These are phyloP conservation scores for Phrynocephalus vlangalii DNA, from an alignment of 2,797 vertebrate species.

Conservation along the genomic window DNA sequence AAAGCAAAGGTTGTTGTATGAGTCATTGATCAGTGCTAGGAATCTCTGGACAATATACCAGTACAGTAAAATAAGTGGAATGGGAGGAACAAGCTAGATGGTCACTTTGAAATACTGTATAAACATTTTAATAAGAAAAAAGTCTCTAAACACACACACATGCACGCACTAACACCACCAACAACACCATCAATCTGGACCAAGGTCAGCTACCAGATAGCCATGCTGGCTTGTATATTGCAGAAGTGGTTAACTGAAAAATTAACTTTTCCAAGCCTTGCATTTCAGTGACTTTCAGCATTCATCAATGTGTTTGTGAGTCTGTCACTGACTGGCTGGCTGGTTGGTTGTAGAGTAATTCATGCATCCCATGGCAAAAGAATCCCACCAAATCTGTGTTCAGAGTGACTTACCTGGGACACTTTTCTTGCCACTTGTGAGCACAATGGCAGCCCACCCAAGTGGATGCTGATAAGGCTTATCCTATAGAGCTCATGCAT, in stretches of 20 bases:
- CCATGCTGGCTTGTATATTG: not conserved
- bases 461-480: slow-evolving; percentile 14
- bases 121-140: not conserved
- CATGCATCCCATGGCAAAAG: not conserved
- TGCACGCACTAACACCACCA: too few relatives aligned
- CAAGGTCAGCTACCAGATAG: too few relatives aligned
- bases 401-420: not conserved
- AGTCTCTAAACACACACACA: too few relatives aligned
- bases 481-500: slow-evolving; percentile 6
- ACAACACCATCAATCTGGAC: not conserved
- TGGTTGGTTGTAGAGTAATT: not conserved
- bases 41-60: slow-evolving; percentile 45
- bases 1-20: slow-evolving; percentile 63
- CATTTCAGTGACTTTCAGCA: not conserved
- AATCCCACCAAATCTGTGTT: not conserved
- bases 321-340: not conserved
- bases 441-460: slow-evolving; percentile 29
- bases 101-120: not conserved
- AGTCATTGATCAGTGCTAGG: slow-evolving; percentile 55
- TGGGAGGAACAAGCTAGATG: slow-evolving; percentile 3
- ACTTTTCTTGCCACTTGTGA: not conserved
- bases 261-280: too few relatives aligned
- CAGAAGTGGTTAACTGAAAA: too few relatives aligned
- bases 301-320: not conserved
- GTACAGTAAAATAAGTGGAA: slow-evolving; percentile 18